phyloP scores from a whole-genome alignment of 2,113 vertebrate genomes.

The Equus quagga region DNA sequence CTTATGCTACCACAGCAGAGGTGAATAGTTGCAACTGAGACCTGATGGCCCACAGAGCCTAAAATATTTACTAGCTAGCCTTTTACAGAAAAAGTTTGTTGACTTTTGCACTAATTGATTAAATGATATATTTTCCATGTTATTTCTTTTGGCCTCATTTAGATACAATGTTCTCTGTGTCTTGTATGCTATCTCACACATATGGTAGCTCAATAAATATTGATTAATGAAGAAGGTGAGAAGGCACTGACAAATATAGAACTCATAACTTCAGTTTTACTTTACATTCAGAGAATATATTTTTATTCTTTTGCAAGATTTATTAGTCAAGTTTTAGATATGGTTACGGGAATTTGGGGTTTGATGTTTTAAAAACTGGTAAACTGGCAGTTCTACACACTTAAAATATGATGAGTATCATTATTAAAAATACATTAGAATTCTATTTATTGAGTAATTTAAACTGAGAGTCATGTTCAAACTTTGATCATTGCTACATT shows the following conservation, averaged over 20 bases:
- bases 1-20: not conserved
- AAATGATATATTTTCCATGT: not conserved
- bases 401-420: not conserved
- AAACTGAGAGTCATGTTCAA: not conserved
- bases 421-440: conserved; percentile 24
- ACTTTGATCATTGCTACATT: conserved; percentile 31
- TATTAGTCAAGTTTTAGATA: conserved; percentile 11
- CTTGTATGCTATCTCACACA: not conserved
- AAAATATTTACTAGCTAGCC: not conserved
- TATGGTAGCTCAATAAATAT: not conserved
- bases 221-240: conserved; percentile 27
- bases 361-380: conserved; percentile 40
- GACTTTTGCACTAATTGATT: not conserved
- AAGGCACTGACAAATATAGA: not conserved
- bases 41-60: not conserved
- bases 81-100: not conserved
- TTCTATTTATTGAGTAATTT: conserved; percentile 45
- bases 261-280: not conserved
- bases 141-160: conserved; percentile 54
- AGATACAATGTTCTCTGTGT: not conserved
- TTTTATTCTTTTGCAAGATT: conserved; percentile 24
- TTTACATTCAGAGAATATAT: not conserved
- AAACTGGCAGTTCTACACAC: not conserved
- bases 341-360: not conserved
- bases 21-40: not conserved